These are phyloP conservation scores for Lepidurus apus DNA, from an alignment of 1,140 invertebrate genomes.

Conservation along the genomic window DNA sequence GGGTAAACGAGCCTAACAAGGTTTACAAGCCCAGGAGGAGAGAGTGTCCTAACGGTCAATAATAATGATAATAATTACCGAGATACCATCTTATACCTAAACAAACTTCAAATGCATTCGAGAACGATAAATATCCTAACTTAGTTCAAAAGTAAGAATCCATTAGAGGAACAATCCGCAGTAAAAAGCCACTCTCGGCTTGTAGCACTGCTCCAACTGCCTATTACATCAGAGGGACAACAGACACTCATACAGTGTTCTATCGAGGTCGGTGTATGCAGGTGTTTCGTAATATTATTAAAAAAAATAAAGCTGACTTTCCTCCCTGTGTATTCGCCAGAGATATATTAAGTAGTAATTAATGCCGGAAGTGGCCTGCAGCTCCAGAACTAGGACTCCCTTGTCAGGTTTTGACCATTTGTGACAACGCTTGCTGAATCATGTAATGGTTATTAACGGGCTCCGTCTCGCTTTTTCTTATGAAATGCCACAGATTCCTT, in stretches of 20 bases:
- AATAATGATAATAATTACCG: too few relatives aligned
- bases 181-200: too few relatives aligned
- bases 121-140: too few relatives aligned
- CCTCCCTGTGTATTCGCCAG: background rate
- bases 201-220: too few relatives aligned
- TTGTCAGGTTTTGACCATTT: background rate
- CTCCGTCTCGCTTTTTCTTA: background rate
- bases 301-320: background rate
- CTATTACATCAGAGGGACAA: too few relatives aligned
- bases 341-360: slow-evolving; percentile 15
- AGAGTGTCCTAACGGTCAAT: background rate
- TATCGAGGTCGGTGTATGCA: too few relatives aligned
- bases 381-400: background rate
- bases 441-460: slow-evolving; percentile 22
- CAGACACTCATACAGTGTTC: too few relatives aligned
- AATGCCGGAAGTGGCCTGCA: background rate
- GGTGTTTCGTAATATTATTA: too few relatives aligned
- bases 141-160: too few relatives aligned
- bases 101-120: too few relatives aligned
- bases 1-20: background rate
- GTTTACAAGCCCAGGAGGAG: background rate
- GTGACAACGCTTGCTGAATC: slow-evolving; percentile 11
- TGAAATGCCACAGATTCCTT: slow-evolving; percentile 2
- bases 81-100: too few relatives aligned
- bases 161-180: too few relatives aligned